These are phyloP conservation scores for Furcifer pardalis DNA, from an alignment of 2,797 vertebrate species.

Conservation along the genomic window DNA sequence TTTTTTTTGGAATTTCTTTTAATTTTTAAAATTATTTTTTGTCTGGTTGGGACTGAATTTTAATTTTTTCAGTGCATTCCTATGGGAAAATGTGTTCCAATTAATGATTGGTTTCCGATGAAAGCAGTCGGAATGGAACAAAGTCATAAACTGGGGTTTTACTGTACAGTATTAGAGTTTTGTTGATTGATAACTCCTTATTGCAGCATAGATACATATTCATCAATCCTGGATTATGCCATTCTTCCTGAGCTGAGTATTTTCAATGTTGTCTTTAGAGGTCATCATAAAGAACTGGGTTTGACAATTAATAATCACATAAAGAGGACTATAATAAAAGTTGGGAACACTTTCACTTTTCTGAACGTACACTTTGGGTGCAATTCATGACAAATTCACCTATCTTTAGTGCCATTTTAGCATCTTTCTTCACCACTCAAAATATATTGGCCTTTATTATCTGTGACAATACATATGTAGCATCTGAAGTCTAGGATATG, in stretches of 20 bases:
- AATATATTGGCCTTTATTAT: background rate
- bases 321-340: background rate
- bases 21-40: too few species aligned
- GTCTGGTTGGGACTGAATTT: too few species aligned
- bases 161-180: too few species aligned
- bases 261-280: slow-evolving; percentile 3
- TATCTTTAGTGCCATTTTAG: background rate
- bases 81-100: too few species aligned
- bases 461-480: background rate
- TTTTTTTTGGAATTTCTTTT: too few species aligned
- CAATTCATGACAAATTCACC: background rate
- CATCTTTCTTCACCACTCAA: slow-evolving; percentile 13
- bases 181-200: too few species aligned
- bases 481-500: background rate
- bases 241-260: background rate
- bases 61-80: too few species aligned
- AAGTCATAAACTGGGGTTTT: too few species aligned
- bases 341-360: background rate
- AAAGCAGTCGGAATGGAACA: too few species aligned
- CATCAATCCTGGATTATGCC: too few species aligned
- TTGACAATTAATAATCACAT: background rate
- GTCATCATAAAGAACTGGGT: background rate
- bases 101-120: too few species aligned
- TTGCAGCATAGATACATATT: too few species aligned
- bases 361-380: background rate